Conservation (phyloP, 2,113 vertebrate species). For the Cynocephalus volans region DNA sequence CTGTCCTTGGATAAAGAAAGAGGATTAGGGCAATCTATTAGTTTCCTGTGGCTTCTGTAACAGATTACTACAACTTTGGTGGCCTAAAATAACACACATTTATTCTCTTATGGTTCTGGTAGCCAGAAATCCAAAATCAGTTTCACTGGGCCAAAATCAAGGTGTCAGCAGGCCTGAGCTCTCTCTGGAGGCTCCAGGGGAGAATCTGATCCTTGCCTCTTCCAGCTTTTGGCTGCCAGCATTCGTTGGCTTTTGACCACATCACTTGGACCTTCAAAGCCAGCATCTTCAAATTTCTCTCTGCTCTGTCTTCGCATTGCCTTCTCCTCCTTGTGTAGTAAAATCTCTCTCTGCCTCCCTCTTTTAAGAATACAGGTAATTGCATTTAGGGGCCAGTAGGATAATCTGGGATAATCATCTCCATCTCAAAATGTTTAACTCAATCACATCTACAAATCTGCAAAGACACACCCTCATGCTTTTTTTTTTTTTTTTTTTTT, state of each 20-base stretch:
- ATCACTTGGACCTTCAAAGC: background rate
- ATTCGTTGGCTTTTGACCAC: background rate
- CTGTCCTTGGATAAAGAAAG: background rate
- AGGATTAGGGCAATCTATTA: background rate
- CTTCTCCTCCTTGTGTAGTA: background rate
- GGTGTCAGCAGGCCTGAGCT: background rate
- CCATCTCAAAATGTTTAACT: background rate
- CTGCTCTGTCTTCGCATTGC: background rate
- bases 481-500: background rate
- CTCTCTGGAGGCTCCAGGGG: background rate
- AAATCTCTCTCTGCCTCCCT: background rate
- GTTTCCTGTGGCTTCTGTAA: slow-evolving; percentile 18
- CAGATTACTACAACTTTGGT: background rate
- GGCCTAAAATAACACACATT: background rate
- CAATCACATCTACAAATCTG: background rate
- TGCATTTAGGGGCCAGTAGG: background rate
- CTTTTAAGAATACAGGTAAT: background rate
- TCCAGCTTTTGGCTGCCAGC: background rate
- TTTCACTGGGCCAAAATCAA: background rate
- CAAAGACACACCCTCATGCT: fast-evolving
- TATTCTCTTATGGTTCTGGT: background rate
- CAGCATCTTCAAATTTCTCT: background rate
- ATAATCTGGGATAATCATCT: background rate
- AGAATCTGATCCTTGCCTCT: background rate
- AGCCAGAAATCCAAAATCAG: background rate